phyloP scores from a whole-genome alignment of 2,888 invertebrate species.

The Pollenia griseotomentosa region DNA sequence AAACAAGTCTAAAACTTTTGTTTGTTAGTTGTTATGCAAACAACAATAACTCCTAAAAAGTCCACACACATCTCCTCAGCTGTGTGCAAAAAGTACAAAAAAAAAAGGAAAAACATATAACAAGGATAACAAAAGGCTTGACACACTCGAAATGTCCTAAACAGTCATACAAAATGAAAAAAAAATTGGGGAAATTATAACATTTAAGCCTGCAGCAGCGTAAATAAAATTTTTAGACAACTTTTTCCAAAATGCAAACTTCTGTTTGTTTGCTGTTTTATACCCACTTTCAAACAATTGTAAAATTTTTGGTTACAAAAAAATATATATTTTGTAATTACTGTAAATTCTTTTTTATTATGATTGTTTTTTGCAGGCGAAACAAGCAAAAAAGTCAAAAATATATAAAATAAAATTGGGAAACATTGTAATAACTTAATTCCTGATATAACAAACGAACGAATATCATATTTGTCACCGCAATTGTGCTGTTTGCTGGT shows the following conservation, averaged over 20 bases:
- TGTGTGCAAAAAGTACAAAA: neutral
- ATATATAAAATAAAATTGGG: slow-evolving; percentile 28
- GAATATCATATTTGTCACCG: slow-evolving; percentile 72
- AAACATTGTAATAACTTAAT: slow-evolving; percentile 64
- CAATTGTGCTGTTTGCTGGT: slow-evolving; percentile 67
- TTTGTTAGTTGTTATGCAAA: slow-evolving; percentile 65
- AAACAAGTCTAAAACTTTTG: slow-evolving; percentile 71
- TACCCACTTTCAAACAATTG: slow-evolving; percentile 37
- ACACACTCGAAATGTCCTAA: slow-evolving; percentile 72
- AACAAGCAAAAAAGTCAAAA: neutral
- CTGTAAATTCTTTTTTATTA: slow-evolving; percentile 47
- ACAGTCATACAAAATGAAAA: slow-evolving; percentile 50
- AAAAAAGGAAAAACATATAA: neutral
- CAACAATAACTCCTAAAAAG: slow-evolving; percentile 60
- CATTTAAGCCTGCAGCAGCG: slow-evolving; percentile 65
- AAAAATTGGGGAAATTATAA: slow-evolving; percentile 23
- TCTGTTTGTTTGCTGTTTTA: neutral
- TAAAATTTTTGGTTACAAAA: slow-evolving; percentile 29
- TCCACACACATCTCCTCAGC: slow-evolving; percentile 39
- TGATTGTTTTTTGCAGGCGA: slow-evolving; percentile 15
- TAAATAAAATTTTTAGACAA: slow-evolving; percentile 33
- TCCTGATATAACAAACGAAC: slow-evolving; percentile 33
- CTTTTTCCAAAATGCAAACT: slow-evolving; percentile 25
- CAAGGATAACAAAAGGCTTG: slow-evolving; percentile 70
- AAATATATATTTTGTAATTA: slow-evolving; percentile 61